These are phyloP conservation scores for Stratiomys singularior DNA, from an alignment of 2,888 invertebrate genomes.

Conservation along the genomic window DNA sequence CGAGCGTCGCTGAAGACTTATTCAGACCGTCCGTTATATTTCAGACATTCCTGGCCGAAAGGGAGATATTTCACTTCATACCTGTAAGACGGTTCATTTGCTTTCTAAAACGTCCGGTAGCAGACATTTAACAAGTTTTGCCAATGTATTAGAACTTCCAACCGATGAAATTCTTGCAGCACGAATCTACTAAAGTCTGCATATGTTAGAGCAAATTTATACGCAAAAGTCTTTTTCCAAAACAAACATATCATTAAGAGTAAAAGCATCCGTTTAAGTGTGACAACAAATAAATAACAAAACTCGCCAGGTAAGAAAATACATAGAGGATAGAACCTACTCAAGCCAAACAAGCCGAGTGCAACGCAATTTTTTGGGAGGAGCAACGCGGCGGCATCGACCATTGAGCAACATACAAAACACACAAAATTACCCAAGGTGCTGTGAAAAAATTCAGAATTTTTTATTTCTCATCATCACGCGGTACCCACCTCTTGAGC, in stretches of 20 bases:
- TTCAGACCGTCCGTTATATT: not conserved
- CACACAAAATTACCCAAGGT: conserved; percentile 41
- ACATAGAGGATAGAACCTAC: not conserved
- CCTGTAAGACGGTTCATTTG: no score
- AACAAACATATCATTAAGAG: conserved; percentile 8
- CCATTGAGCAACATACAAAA: conserved; percentile 37
- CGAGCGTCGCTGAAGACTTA: not conserved
- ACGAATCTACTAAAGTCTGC: no score
- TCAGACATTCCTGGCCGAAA: no score
- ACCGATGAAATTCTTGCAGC: no score
- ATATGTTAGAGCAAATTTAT: no score
- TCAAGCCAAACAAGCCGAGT: not conserved
- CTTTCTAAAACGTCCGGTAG: no score
- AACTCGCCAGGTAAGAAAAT: conserved; percentile 9
- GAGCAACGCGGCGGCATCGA: conserved; percentile 36
- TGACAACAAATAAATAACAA: conserved; percentile 37
- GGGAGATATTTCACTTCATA: no score
- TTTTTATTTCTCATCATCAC: conserved; percentile 9
- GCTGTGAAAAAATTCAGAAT: conserved; percentile 23
- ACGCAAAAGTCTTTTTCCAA: no score
- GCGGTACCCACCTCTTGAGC: conserved; percentile 39
- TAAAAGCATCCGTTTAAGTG: not conserved
- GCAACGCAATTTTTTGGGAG: conserved; percentile 36
- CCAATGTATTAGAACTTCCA: no score
- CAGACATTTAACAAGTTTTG: no score